These are phyloP conservation scores for Falco biarmicus DNA, from an alignment of 2,797 vertebrate genomes.

Conservation along the genomic window DNA sequence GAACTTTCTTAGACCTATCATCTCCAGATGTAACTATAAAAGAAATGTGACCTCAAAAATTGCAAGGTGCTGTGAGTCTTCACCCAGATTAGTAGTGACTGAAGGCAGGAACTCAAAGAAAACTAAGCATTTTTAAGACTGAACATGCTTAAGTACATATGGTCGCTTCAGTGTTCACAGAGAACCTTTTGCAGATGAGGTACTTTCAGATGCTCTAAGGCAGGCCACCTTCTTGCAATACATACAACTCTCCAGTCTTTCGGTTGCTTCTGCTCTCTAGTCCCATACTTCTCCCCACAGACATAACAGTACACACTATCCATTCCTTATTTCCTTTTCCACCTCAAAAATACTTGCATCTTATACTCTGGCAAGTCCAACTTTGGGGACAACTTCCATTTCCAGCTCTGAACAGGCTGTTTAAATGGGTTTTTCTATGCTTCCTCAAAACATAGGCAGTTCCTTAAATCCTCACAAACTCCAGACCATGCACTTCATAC, in stretches of 20 bases:
- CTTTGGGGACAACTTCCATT: background rate
- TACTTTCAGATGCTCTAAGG: background rate
- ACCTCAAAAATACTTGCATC: background rate
- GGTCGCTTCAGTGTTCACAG: background rate
- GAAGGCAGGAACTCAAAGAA: background rate
- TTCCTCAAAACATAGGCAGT: background rate
- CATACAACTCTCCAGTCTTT: background rate
- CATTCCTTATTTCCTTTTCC: background rate
- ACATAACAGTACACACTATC: rapidly evolving
- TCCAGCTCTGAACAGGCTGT: background rate
- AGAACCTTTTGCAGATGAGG: background rate
- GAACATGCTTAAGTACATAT: background rate
- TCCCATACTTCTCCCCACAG: background rate
- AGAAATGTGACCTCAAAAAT: background rate
- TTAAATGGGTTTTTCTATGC: background rate
- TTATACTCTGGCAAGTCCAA: background rate
- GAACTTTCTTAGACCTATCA: background rate
- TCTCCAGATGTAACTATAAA: background rate
- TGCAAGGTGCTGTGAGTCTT: background rate
- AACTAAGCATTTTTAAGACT: background rate
- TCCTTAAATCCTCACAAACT: background rate
- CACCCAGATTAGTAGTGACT: background rate
- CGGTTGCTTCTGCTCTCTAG: background rate
- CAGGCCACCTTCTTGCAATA: background rate
- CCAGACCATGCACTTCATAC: background rate